Evolutionary conservation across 1,140 invertebrate species (phyloP).

Genomic region (Trachelipus rathkii): DNA sequence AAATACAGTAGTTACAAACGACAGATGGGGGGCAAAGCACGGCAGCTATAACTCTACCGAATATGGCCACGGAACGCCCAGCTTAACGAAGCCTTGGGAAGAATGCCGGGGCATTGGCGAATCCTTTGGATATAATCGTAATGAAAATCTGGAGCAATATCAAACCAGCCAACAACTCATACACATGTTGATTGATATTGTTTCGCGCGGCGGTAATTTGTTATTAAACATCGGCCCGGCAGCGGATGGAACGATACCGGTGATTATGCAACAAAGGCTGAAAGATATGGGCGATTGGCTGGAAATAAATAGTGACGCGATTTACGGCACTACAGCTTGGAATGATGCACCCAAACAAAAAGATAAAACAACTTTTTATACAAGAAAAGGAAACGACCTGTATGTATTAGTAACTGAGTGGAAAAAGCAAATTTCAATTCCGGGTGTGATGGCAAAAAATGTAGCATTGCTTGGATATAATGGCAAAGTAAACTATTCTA

Average conservation of each 20-base stretch:
- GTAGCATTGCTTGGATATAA: no score
- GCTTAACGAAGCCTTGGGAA: conserved; percentile 18
- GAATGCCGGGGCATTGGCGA: background rate
- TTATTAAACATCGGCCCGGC: conserved; percentile 49
- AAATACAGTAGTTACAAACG: conserved; percentile 63
- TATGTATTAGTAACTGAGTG: no score
- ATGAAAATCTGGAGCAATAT: background rate
- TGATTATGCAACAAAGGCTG: conserved; percentile 56
- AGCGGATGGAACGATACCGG: conserved; percentile 50
- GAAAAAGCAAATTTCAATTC: no score
- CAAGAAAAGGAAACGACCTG: no score
- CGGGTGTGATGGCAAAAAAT: no score
- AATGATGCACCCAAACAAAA: no score
- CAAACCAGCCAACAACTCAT: conserved; percentile 16
- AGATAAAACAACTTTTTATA: no score
- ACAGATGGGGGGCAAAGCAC: conserved; percentile 52
- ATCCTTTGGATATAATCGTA: background rate
- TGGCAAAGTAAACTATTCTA: no score
- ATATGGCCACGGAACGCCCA: background rate
- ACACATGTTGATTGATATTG: background rate
- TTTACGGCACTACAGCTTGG: conserved; percentile 49
- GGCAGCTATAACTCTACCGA: background rate
- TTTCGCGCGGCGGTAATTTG: background rate
- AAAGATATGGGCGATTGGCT: conserved; percentile 54
- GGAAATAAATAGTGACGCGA: conserved; percentile 53